A percentile compares a stretch with the other conserved stretches of the same genome.
Evolutionary conservation across 1,140 invertebrate species (phyloP).

Genomic region (Choristoneura fumiferana): DNA sequence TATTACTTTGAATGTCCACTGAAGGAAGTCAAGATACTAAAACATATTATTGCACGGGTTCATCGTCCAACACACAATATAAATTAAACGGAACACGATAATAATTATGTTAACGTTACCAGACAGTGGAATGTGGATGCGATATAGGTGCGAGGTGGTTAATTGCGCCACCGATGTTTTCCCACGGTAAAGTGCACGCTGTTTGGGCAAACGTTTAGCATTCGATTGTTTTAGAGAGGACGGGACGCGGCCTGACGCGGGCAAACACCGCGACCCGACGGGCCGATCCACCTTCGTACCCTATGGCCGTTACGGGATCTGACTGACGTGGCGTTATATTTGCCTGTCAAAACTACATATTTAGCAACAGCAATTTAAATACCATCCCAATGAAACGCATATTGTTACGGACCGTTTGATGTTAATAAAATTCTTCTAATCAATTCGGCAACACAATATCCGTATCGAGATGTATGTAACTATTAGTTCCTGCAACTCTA

Average conservation of each 20-base stretch:
- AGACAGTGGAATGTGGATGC: slow-evolving; percentile 7
- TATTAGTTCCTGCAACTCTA: slow-evolving; percentile 61
- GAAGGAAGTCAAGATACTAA: background rate
- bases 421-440: background rate
- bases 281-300: background rate
- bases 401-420: background rate
- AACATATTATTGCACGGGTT: too few species aligned
- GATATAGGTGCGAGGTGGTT: slow-evolving; percentile 49
- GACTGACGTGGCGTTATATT: too few species aligned
- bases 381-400: background rate
- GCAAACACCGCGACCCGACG: slow-evolving; percentile 30
- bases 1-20: background rate
- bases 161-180: slow-evolving; percentile 68
- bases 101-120: slow-evolving; percentile 10
- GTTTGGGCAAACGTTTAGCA: slow-evolving; percentile 72
- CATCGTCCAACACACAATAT: too few species aligned
- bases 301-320: too few species aligned
- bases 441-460: slow-evolving; percentile 5
- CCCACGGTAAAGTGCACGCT: slow-evolving; percentile 73
- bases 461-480: slow-evolving; percentile 37
- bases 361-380: background rate
- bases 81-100: background rate
- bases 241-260: slow-evolving; percentile 1
- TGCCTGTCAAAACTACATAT: too few species aligned
- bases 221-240: slow-evolving; percentile 72